Conservation (phyloP, 2,113 vertebrate genomes). For the Pteropus alecto region DNA sequence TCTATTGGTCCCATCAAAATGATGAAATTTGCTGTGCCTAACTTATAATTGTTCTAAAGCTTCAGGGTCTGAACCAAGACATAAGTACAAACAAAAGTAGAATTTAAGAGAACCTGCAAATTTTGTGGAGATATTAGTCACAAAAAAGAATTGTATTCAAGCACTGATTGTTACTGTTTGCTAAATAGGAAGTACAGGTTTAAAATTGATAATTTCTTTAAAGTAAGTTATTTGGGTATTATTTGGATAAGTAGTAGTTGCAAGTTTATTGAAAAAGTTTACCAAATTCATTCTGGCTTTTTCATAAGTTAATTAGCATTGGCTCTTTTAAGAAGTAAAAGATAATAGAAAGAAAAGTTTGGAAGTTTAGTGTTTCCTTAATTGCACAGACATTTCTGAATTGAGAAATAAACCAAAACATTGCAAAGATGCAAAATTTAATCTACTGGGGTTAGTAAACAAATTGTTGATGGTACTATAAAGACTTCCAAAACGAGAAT, state of each 20-base stretch:
- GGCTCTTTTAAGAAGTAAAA: not conserved
- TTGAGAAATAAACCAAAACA: not conserved
- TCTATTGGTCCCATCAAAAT: not conserved
- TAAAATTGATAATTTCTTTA: not conserved
- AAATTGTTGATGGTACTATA: not conserved
- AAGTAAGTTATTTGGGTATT: not conserved
- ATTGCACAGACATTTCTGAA: not conserved
- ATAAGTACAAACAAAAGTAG: not conserved
- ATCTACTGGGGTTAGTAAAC: not conserved
- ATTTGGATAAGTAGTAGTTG: not conserved
- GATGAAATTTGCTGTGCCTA: not conserved
- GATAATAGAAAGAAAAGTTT: not conserved
- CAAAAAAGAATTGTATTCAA: not conserved
- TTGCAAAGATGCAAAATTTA: slow-evolving; percentile 15
- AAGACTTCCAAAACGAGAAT: slow-evolving; percentile 34
- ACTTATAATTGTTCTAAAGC: slow-evolving; percentile 1
- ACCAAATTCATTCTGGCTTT: not conserved
- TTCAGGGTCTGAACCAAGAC: not conserved
- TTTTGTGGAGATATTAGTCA: not conserved
- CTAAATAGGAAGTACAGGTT: not conserved
- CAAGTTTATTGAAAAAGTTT: not conserved
- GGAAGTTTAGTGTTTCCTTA: not conserved
- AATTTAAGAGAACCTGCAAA: not conserved
- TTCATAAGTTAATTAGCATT: not conserved
- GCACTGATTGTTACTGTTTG: not conserved